Evolutionary conservation across 2,113 vertebrate genomes (phyloP), one percentile per base, ranked within the genome.

Genomic region (Pteronura brasiliensis): DNA sequence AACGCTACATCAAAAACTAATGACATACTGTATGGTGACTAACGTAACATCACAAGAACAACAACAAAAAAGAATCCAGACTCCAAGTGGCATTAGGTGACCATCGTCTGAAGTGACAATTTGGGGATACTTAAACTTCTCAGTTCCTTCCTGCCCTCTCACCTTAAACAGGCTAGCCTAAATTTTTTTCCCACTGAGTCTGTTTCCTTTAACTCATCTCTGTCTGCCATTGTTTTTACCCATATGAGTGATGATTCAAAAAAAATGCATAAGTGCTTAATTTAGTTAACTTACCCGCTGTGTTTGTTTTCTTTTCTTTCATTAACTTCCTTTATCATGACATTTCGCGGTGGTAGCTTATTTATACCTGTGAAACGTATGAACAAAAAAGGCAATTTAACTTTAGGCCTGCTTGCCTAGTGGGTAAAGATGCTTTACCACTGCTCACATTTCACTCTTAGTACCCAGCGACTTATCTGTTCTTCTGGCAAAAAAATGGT

Each of bases 321-420:
- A 0, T 97, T 97, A 39, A 98, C 97, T 93, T 99, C 98, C 13
- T 97, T 72, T 65, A 97, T 95, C 98, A 99, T 99, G 71, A 93
- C 69, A 72, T 95, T 90, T 42, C 52, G 72, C 39, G 98, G 93
- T 36, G 99, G 99, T 95, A 99, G 72, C 11, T 27, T 91, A 71
- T 87, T 97, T 1, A 98, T 59, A 57, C 98, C 99, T 99, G n/a
- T 69, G 83, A 97, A 82, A 97, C 7, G 96, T 57, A 93, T 21
- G n/a, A 71, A 42, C 9, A 44, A 29, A 39, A 49, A 63, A 79
- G 36, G 34, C 17, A 34, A 7, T 57, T 57, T 67, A 55, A 55
- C 23, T 42, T 61, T 6, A 81, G 55, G 17, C 67, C 69, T 71
- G 80, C 76, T 81, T 79, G 6, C 21, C 63, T 44, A 79, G 1